Evolutionary conservation across 92 coral and sea anemone species (phyloP), one percentile per base, ranked within the genome.

Genomic region (Palythoa grandis): DNA sequence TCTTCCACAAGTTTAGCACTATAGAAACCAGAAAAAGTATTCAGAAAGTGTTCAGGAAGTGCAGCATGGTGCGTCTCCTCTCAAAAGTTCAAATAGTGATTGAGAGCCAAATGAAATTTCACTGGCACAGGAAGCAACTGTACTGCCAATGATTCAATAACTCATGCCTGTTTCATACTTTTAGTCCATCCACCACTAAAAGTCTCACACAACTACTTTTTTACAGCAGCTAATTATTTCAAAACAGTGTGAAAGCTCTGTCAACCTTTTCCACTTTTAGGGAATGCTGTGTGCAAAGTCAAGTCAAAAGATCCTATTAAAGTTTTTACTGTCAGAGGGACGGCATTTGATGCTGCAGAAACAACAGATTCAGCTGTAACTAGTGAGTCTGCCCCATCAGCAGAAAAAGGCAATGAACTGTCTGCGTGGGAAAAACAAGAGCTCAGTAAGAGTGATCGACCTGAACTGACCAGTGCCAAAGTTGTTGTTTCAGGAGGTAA

Each of bases 401-500:
- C 92, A 70, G 98, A 95, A 37, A 95, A 95, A 78, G 82, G 88
- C 43, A 97, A 97, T 95, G 95, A 93, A 11, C 83, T 97, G 52
- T 97, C 99, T 5, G 89, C 90, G 2, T 97, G 95, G 92, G 91
- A 85, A 6, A 88, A 85, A 15, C 97, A 95, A 87, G 99, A 97
- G 52, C 90, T 97, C 52, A 92, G 79, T 65, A 95, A 92, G 57
- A 97, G 98, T 79, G 99, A 97, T 88, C 88, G 97, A 88, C 99
- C 99, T 38, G 98, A 97, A 73, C 77, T 97, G 69, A 93, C 99
- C 19, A 95, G 99, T 93, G 99, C 99, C 73, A 92, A 90, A 23
- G 94, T 93, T 52, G 99, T 97, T 6, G 94, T 97, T 22, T 97
- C 99, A 58, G 99, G 99, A 91, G 99, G 99, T 95, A 20, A 19